Evolutionary conservation across 1,140 invertebrate species (phyloP), one percentile per base, ranked within the genome.

Genomic region (Drosophila bifasciata): DNA sequence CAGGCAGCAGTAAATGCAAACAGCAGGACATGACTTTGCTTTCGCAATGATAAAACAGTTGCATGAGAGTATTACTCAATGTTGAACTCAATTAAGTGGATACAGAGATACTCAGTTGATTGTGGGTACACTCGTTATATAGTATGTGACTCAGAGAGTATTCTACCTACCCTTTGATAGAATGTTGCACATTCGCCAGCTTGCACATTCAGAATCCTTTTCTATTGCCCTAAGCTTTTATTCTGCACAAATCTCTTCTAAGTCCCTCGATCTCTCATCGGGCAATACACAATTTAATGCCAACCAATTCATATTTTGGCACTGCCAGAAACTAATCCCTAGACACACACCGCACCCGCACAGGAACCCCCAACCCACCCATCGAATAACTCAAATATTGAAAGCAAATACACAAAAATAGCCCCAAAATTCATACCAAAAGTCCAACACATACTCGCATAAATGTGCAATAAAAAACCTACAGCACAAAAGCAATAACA

Each of bases 261-360:
- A 68, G 49, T 60, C 53, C 48, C 55, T 44, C 32, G 57, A 59
- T 49, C 59, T 60, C 75, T 60, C 45, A 51, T 50, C 63, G 21
- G 63, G 15, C 53, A 39, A 52, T 61, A 43, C 36, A 28, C 59
- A 63, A 77, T 70, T 77, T 74, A 74, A 62, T 77, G 15, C 58
- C 32, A 55, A 77, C 53, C 70, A 77, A 77, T 69, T 77, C 71
- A 77, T 75, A 77, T 77, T 77, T 77, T 77, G 71, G 40, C 75
- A 75, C 71, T 70, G 46, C 49, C 66, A 23, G 51, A 63, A 71
- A 77, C 75, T 77, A 77, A 77, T 77, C 75, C 71, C 71, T 51
- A 52, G 51, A 56, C 44, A 52, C 36, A 46, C 50, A 48, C 3
- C 2, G 0, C 16, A 53, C 51, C n/a, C n/a, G n/a, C n/a, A n/a